Percentiles rank a stretch among this genome's conserved stretches.
These are phyloP conservation scores for Acleris literana DNA, from an alignment of 2,888 invertebrate genomes.

Conservation along the genomic window DNA sequence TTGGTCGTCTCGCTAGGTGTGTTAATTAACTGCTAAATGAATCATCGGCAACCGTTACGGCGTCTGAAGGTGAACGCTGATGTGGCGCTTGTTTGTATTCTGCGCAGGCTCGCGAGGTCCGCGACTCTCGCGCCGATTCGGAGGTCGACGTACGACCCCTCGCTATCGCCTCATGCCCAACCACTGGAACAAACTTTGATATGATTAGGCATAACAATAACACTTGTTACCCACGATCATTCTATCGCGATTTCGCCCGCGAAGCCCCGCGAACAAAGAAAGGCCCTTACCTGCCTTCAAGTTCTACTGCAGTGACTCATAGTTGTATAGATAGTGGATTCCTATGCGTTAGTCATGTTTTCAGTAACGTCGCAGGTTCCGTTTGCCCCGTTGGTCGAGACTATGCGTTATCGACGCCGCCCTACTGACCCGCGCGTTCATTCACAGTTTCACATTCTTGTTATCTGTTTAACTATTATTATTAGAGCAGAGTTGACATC, in stretches of 20 bases:
- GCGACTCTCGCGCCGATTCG: constrained; percentile 55
- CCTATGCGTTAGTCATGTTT: constrained; percentile 30
- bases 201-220: constrained; percentile 32
- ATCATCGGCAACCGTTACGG: constrained; percentile 44
- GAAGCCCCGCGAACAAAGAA: constrained; percentile 22
- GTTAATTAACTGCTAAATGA: constrained; percentile 39
- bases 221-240: constrained; percentile 19
- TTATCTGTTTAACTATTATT: constrained; percentile 28
- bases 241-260: constrained; percentile 9
- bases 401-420: constrained; percentile 38
- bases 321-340: constrained; percentile 24
- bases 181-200: constrained; percentile 41
- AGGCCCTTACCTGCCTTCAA: constrained; percentile 8
- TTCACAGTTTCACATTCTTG: constrained; percentile 29
- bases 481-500: constrained; percentile 1
- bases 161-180: constrained; percentile 46
- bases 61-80: constrained; percentile 40
- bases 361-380: constrained; percentile 19
- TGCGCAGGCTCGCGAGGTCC: constrained; percentile 58
- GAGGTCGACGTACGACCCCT: constrained; percentile 61
- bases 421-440: constrained; percentile 39
- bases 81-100: constrained; percentile 61
- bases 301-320: constrained; percentile 25
- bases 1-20: constrained; percentile 33
- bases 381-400: constrained; percentile 28